These are phyloP conservation scores for Anolis sagrei DNA, from an alignment of 2,113 vertebrate genomes.

Conservation along the genomic window DNA sequence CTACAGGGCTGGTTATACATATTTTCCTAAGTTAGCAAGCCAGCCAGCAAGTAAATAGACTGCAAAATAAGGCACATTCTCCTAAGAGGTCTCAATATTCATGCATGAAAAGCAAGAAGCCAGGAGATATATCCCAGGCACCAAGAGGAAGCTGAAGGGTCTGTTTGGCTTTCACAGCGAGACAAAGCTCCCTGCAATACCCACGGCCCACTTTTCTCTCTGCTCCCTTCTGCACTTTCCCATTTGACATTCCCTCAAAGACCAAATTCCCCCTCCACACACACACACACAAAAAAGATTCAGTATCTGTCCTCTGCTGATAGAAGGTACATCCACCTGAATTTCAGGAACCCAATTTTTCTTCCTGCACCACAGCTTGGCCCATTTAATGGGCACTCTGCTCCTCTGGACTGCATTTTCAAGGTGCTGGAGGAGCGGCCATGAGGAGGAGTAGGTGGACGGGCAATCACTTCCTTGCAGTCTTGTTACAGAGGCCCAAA, in stretches of 20 bases:
- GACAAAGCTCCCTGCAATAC: neutral
- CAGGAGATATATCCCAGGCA: neutral
- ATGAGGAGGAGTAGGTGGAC: no score
- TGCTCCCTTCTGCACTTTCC: no score
- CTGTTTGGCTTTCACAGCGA: neutral
- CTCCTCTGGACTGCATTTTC: no score
- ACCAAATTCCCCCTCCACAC: neutral
- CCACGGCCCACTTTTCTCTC: fast-evolving
- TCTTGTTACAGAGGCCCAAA: neutral
- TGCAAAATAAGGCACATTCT: no score
- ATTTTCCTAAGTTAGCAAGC: no score
- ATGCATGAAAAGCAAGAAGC: neutral
- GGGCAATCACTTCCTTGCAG: no score
- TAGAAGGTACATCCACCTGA: neutral
- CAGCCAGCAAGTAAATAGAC: no score
- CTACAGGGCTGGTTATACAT: no score
- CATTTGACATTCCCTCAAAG: neutral
- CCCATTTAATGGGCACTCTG: neutral
- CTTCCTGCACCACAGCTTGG: neutral
- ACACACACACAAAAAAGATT: no score
- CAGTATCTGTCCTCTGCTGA: neutral
- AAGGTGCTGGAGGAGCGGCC: no score
- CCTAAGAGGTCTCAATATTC: neutral
- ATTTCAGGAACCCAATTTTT: neutral
- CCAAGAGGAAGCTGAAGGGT: no score